Conservation (phyloP, 2,113 vertebrate species). For the Todiramphus chloris region DNA sequence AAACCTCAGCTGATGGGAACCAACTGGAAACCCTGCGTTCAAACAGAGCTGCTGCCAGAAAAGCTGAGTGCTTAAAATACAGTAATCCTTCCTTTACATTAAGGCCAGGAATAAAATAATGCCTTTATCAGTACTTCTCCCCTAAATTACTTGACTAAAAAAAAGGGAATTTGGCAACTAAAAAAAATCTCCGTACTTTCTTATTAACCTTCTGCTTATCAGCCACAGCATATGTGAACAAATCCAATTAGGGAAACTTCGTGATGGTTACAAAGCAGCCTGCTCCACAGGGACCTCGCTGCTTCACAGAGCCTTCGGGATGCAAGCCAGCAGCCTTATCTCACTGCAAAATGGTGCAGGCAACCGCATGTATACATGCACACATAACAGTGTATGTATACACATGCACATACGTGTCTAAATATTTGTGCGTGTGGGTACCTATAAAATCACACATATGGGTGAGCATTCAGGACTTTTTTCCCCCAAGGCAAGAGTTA, state of each 20-base stretch:
- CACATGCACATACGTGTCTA: neutral
- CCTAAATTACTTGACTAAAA: neutral
- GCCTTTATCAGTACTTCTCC: neutral
- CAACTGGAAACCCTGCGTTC: neutral
- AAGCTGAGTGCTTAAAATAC: neutral
- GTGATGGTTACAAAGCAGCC: neutral
- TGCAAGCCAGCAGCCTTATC: neutral
- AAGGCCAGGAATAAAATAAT: neutral
- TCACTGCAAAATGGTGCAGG: neutral
- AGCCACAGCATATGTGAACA: conserved; percentile 2
- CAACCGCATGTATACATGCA: neutral
- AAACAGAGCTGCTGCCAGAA: neutral
- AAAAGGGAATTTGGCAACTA: conserved; percentile 28
- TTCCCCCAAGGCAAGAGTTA: neutral
- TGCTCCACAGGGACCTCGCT: neutral
- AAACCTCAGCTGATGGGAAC: neutral
- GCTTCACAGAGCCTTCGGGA: neutral
- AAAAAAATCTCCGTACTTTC: neutral
- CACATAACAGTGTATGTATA: neutral
- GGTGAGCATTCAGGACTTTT: neutral
- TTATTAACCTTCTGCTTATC: conserved; percentile 58
- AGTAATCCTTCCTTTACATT: neutral
- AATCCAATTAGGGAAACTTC: conserved; percentile 57
- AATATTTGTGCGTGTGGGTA: neutral
- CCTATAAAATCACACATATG: neutral